These are phyloP conservation scores for Frankliniella intonsa DNA, from an alignment of 2,888 invertebrate genomes.

Conservation along the genomic window DNA sequence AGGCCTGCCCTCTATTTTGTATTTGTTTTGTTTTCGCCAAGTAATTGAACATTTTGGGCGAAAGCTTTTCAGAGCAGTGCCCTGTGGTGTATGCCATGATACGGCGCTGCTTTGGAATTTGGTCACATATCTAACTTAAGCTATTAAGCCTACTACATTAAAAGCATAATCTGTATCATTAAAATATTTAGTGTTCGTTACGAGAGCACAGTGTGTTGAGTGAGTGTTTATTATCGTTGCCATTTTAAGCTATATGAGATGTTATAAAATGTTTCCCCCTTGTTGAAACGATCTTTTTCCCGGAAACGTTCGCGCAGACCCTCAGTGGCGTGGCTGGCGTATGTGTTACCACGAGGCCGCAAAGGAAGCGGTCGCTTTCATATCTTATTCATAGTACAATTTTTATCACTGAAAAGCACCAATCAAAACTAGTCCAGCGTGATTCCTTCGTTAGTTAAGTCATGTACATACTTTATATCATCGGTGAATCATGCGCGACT, in stretches of 20 bases:
- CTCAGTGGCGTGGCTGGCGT: slow-evolving; percentile 7
- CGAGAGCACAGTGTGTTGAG: slow-evolving; percentile 19
- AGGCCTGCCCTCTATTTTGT: slow-evolving; percentile 36
- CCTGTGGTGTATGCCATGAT: background rate
- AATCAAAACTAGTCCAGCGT: slow-evolving; percentile 25
- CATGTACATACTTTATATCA: slow-evolving; percentile 18
- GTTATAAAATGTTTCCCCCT: slow-evolving; percentile 7
- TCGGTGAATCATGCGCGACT: slow-evolving; percentile 5
- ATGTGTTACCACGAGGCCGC: background rate
- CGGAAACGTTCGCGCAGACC: slow-evolving; percentile 1
- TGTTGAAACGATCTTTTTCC: background rate
- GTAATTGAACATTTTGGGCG: background rate
- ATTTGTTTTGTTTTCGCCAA: background rate
- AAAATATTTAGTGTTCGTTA: slow-evolving; percentile 5
- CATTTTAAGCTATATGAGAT: slow-evolving; percentile 20
- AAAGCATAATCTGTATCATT: slow-evolving; percentile 16
- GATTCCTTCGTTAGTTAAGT: slow-evolving; percentile 10
- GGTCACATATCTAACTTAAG: slow-evolving; percentile 17
- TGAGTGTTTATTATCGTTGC: slow-evolving; percentile 17
- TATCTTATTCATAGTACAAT: slow-evolving; percentile 21
- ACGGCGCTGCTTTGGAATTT: background rate
- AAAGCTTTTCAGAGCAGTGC: background rate
- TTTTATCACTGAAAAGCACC: slow-evolving; percentile 26
- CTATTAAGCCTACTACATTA: background rate
- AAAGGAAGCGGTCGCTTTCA: background rate